Evolutionary conservation across 2,888 invertebrate species (phyloP).

Genomic region (Aleiodes alternator): DNA sequence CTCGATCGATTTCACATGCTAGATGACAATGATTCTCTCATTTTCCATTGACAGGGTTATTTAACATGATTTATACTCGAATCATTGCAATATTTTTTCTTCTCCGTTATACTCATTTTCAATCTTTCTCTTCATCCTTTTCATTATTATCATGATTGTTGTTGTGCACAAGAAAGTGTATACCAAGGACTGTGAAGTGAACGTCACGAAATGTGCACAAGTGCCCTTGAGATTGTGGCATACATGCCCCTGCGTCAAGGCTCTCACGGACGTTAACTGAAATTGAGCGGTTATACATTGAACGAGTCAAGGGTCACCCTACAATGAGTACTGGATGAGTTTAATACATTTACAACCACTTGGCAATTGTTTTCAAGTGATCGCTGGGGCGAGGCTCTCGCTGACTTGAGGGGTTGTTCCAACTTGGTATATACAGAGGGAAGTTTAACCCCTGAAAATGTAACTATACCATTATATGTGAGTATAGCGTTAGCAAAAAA

Average conservation of each 20-base stretch:
- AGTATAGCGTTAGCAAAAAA: slow-evolving; percentile 32
- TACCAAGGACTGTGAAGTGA: slow-evolving; percentile 9
- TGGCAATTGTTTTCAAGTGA: slow-evolving; percentile 65
- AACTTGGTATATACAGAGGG: slow-evolving; percentile 25
- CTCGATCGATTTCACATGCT: not conserved
- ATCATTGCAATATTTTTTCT: not conserved
- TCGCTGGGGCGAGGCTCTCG: slow-evolving; percentile 22
- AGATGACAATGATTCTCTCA: not conserved
- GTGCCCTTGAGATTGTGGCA: slow-evolving; percentile 31
- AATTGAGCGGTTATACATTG: slow-evolving; percentile 42
- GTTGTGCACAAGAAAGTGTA: not conserved
- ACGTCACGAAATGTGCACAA: slow-evolving; percentile 4
- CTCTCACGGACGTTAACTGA: slow-evolving; percentile 45
- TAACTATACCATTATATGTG: slow-evolving; percentile 16
- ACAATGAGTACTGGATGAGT: slow-evolving; percentile 52
- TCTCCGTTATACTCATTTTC: not conserved
- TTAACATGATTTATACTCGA: not conserved
- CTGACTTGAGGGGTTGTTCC: not conserved
- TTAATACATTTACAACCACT: slow-evolving; percentile 68
- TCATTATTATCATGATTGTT: not conserved
- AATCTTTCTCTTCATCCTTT: slow-evolving; percentile 6
- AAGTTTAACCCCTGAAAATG: slow-evolving; percentile 6
- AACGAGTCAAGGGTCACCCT: slow-evolving; percentile 44
- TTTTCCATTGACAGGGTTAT: too few relatives aligned
- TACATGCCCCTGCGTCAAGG: slow-evolving; percentile 9